Base-by-base conservation (phyloP, 2,888 invertebrate species). In the Microctonus brassicae region DNA sequence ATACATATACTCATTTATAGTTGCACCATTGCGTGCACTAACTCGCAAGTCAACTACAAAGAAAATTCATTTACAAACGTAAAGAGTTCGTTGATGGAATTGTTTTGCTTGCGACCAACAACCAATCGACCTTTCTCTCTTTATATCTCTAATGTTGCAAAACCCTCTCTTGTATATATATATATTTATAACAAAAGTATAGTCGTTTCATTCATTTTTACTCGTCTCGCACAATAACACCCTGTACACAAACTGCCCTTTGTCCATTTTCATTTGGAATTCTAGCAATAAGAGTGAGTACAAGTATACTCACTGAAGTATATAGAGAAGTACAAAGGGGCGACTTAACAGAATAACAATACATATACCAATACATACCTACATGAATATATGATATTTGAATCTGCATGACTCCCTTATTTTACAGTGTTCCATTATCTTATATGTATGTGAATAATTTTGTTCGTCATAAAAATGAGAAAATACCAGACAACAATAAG, bases 221-320 rank as follows among this genome's bases (percentile, higher is more conserved):
- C 61, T 73, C 75, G 68, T 62, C 71, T 17, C 17, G 47, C 47
- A 47, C 47, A 47, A 47, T 47, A 47, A 47, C 47, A 47, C 47
- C 63, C 39, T 47, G 52, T 55, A 26, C 62, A 52, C 65, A 74
- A 77, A 79, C 77, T 79, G 78, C 78, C 78, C 80, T 81, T 84
- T 83, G 82, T 82, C 82, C 81, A 82, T 80, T 83, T 82, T 77
- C 80, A 83, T 81, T 83, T 83, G 78, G 72, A 80, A 82, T 82
- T 81, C 78, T 78, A 76, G n/a, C n/a, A n/a, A 77, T 83, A 80
- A 74, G 61, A 58, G 55, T 55, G 13, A 13, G 13, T 24, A 24
- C 26, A 24, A 5, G 47, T n/a, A n/a, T 11, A n/a, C n/a, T 24
- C 6, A 55, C 11, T 24, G 11, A 11, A 22, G 52, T 11, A 26